Evolutionary conservation across 2,888 invertebrate species (phyloP).

Genomic region (Dioctria rufipes): DNA sequence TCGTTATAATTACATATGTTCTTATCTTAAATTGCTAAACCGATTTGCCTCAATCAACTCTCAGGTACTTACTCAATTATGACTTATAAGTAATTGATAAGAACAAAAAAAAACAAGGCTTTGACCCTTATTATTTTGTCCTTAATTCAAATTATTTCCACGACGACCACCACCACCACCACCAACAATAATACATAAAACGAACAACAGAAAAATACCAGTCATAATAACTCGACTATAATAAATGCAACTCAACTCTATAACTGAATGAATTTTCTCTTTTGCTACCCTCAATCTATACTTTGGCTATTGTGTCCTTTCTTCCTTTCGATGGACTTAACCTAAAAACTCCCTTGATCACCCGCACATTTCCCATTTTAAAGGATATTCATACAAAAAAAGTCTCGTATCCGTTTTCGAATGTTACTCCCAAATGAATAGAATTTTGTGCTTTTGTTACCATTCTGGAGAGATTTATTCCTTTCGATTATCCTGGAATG

Average conservation of each 20-base stretch:
- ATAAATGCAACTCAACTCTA: slow-evolving; percentile 1
- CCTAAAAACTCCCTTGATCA: slow-evolving; percentile 39
- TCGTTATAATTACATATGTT: no score
- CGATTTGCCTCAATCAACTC: no score
- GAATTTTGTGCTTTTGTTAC: slow-evolving; percentile 45
- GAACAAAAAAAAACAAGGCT: no score
- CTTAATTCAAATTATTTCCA: background rate
- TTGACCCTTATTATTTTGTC: no score
- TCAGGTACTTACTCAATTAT: no score
- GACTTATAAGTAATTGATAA: no score
- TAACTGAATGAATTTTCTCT: slow-evolving; percentile 43
- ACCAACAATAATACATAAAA: background rate
- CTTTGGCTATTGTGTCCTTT: slow-evolving; percentile 11
- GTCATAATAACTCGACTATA: background rate
- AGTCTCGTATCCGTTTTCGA: slow-evolving; percentile 45
- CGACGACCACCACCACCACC: background rate
- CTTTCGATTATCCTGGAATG: slow-evolving; percentile 52
- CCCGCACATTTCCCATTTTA: slow-evolving; percentile 43
- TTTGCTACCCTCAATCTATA: slow-evolving; percentile 16
- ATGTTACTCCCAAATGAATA: slow-evolving; percentile 30
- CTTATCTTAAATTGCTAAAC: no score
- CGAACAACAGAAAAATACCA: background rate
- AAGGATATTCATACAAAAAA: slow-evolving; percentile 18
- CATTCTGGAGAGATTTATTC: slow-evolving; percentile 52
- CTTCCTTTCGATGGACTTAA: slow-evolving; percentile 17